Conservation (phyloP, 2,113 vertebrate genomes). For the Halichoeres trimaculatus region DNA sequence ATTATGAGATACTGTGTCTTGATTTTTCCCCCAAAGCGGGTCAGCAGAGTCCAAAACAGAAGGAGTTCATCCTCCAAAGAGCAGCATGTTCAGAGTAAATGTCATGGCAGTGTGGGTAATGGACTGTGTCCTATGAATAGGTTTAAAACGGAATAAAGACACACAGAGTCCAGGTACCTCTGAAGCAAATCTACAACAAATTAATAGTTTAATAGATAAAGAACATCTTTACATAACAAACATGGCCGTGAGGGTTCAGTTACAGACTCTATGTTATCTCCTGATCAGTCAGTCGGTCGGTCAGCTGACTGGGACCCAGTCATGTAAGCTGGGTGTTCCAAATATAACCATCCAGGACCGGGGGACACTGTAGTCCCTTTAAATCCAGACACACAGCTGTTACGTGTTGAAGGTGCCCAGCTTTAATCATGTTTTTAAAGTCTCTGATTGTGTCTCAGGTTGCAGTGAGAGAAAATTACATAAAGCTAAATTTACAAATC, state of each 20-base stretch:
- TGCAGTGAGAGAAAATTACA: too few species aligned
- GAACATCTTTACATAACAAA: too few species aligned
- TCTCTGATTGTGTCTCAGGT: neutral
- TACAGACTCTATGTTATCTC: too few species aligned
- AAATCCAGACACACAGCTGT: constrained; percentile 3
- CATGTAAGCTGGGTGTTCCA: constrained; percentile 11
- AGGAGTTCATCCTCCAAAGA: neutral
- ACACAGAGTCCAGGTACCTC: too few species aligned
- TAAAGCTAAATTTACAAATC: too few species aligned
- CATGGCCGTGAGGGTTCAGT: too few species aligned
- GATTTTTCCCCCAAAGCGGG: neutral
- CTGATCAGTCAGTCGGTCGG: constrained; percentile 13
- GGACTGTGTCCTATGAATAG: too few species aligned
- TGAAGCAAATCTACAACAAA: too few species aligned
- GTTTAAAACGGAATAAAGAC: neutral
- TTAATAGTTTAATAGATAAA: too few species aligned
- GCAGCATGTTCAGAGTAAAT: neutral
- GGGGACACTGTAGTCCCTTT: neutral
- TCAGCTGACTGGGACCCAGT: neutral
- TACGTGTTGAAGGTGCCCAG: neutral
- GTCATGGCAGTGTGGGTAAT: neutral
- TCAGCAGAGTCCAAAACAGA: neutral
- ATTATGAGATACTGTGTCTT: neutral
- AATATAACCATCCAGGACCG: constrained; percentile 27
- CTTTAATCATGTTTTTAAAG: neutral